Evolutionary conservation across 1,140 invertebrate species (phyloP).

Genomic region (Hirudo medicinalis): DNA sequence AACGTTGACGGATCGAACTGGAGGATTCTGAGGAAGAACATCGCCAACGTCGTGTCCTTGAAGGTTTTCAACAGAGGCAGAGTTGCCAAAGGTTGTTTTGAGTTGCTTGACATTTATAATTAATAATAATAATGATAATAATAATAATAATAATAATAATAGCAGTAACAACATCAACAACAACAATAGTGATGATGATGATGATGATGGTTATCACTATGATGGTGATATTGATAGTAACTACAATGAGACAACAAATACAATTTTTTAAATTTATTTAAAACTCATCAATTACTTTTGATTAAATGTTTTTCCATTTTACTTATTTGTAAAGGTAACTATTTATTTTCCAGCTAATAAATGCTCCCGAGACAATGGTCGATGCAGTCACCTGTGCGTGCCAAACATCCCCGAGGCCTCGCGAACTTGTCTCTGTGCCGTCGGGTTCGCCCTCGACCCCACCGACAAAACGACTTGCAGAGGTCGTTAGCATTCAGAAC

Average conservation of each 20-base stretch:
- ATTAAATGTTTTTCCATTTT: neutral
- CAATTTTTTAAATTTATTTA: too few relatives aligned
- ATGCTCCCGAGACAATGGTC: slow-evolving; percentile 55
- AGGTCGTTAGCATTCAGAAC: too few relatives aligned
- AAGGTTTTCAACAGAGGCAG: slow-evolving; percentile 3
- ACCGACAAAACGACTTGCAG: slow-evolving; percentile 43
- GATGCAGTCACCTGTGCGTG: slow-evolving; percentile 66
- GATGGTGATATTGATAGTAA: neutral
- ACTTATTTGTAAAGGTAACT: neutral
- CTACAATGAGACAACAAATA: too few relatives aligned
- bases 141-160: too few relatives aligned
- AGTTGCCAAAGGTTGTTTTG: neutral
- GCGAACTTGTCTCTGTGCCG: slow-evolving; percentile 58
- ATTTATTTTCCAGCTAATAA: slow-evolving; percentile 52
- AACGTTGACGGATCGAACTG: slow-evolving; percentile 20
- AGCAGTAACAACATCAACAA: too few relatives aligned
- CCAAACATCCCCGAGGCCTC: slow-evolving; percentile 45
- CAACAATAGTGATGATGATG: neutral
- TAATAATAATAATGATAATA: slow-evolving; percentile 15
- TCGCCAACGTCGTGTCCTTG: neutral
- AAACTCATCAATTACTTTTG: too few relatives aligned
- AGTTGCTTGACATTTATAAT: too few relatives aligned
- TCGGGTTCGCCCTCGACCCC: slow-evolving; percentile 52
- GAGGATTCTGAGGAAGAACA: neutral
- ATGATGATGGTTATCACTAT: neutral